These are phyloP conservation scores for Phalacrocorax aristotelis DNA, from an alignment of 2,113 vertebrate species.

Conservation along the genomic window DNA sequence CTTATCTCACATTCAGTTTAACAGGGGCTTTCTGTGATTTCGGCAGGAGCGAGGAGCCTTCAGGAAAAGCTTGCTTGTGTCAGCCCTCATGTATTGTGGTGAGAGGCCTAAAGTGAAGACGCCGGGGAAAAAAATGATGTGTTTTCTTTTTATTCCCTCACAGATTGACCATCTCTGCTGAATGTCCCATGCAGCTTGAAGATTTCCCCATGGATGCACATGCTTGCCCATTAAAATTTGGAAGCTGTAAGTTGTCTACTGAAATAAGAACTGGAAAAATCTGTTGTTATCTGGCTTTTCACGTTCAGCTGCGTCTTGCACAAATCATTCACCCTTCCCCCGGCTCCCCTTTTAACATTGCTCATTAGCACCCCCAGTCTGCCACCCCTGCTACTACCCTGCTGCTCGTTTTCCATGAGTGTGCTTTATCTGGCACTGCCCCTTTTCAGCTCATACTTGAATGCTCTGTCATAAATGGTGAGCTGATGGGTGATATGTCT, in stretches of 20 bases:
- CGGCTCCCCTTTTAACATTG: background rate
- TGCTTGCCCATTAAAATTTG: constrained; percentile 96
- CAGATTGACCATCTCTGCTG: constrained; percentile 95
- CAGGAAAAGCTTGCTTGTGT: background rate
- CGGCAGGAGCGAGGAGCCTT: background rate
- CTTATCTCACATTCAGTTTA: background rate
- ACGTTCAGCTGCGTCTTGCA: background rate
- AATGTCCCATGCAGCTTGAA: constrained; percentile 98
- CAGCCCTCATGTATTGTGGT: background rate
- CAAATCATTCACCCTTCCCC: fast-evolving
- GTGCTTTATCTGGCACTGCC: background rate
- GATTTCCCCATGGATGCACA: constrained; percentile 98
- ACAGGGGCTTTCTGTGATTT: background rate
- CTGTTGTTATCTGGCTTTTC: background rate
- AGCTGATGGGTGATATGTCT: background rate
- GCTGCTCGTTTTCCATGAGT: background rate
- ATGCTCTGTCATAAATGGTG: background rate
- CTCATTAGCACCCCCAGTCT: background rate
- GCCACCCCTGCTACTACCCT: background rate
- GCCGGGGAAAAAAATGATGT: fast-evolving
- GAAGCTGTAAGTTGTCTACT: constrained; percentile 90
- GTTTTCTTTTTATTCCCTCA: constrained; percentile 15
- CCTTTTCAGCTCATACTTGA: background rate
- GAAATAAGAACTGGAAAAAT: background rate
- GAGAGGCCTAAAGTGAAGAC: background rate